phyloP scores from a whole-genome alignment of 2,113 vertebrate genomes.

The Colinus virginianus region DNA sequence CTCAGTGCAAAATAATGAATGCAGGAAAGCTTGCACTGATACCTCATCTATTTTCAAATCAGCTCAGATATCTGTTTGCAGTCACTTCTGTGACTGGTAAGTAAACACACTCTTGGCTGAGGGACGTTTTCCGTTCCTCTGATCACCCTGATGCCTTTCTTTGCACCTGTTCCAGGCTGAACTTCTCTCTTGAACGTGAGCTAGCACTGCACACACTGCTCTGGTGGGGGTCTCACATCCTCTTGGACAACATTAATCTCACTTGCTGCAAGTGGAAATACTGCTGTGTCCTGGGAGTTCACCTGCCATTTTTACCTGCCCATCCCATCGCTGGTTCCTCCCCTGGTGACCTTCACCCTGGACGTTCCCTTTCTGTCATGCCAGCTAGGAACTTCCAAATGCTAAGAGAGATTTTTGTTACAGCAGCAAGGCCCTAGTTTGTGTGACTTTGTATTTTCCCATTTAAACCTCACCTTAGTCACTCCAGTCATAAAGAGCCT shows the following conservation, averaged over 20 bases:
- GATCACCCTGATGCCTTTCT: neutral
- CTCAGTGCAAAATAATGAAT: slow-evolving; percentile 53
- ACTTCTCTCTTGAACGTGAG: neutral
- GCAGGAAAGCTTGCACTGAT: neutral
- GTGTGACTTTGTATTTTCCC: neutral
- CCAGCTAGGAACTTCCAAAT: neutral
- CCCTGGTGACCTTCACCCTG: neutral
- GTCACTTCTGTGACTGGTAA: neutral
- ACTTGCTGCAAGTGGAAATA: neutral
- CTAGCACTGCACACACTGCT: neutral
- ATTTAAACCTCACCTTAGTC: neutral
- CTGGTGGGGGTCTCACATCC: neutral
- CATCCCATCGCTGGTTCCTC: accelerated
- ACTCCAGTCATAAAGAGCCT: neutral
- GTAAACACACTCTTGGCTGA: neutral
- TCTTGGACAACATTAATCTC: neutral
- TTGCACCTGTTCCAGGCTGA: slow-evolving; percentile 39
- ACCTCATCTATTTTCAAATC: neutral
- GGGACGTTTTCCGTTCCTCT: neutral
- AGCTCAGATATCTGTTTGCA: neutral
- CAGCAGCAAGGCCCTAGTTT: neutral
- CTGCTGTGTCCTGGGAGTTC: neutral
- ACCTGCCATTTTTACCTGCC: neutral
- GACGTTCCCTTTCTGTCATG: neutral
- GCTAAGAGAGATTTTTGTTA: neutral